Evolutionary conservation across 2,888 invertebrate species (phyloP), one percentile per base, ranked within the genome.

Genomic region (Zonitis immaculata): DNA sequence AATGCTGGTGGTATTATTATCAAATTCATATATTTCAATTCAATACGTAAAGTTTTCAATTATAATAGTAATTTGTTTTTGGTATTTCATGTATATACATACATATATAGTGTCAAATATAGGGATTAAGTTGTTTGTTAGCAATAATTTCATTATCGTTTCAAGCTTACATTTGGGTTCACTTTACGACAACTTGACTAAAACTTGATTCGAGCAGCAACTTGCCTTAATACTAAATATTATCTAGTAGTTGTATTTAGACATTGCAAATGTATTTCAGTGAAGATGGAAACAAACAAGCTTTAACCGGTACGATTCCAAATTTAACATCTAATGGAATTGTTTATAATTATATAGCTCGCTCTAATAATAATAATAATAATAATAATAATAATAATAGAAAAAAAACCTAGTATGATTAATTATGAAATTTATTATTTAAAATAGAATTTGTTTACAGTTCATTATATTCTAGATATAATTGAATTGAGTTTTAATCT

Each of bases 111-210:
- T n/a, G n/a, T n/a, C 20, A 20, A 39, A 45, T 20, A 45, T 4
- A 28, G 6, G 45, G 45, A 45, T 45, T 45, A 28, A 30, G 45
- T 27, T 16, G 45, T 45, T 45, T 45, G 45, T 45, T 28, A 28
- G 45, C 45, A 45, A 45, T 45, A 45, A 45, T 45, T 45, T 45
- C 45, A 45, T 45, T 45, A 45, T 16, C 9, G 45, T 45, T 28
- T 9, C 28, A n/a, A 45, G 45, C 45, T 45, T 20, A 45, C 16
- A 45, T 45, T 45, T 45, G 20, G 45, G 28, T 28, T 45, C 45
- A 30, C 28, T 45, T 45, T 45, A 45, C 45, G 45, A 45, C 28
- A 45, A 45, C 45, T 45, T 45, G 28, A 28, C 39, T n/a, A n/a
- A 20, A 45, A 45, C 45, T 45, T 45, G 28, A 45, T 28, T 45